phyloP scores from a whole-genome alignment of 2,797 vertebrate species.

The Lepidocolaptes lacrymiger region DNA sequence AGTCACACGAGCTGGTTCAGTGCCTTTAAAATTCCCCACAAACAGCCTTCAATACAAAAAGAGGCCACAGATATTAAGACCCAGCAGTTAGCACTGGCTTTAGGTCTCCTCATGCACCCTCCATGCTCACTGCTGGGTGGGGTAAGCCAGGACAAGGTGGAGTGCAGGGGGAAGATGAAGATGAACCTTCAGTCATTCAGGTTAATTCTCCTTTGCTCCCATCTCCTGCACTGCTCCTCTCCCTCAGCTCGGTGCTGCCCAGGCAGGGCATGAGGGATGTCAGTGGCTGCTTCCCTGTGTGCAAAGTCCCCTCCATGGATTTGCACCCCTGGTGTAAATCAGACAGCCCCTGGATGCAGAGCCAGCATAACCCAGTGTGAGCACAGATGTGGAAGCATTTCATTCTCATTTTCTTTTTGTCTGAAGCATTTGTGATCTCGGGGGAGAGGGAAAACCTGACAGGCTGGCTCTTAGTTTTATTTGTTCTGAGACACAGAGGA shows the following conservation, averaged over 20 bases:
- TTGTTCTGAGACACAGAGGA: background rate
- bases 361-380: background rate
- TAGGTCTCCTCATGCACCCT: background rate
- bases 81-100: background rate
- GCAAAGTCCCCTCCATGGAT: background rate
- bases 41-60: background rate
- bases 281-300: accelerated
- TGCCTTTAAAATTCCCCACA: background rate
- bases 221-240: accelerated
- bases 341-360: background rate
- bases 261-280: background rate
- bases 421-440: background rate
- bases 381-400: background rate
- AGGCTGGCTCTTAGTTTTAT: background rate
- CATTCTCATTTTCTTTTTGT: background rate
- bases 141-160: background rate
- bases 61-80: background rate
- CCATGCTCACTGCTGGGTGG: background rate
- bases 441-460: background rate
- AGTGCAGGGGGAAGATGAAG: background rate
- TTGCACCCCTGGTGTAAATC: background rate
- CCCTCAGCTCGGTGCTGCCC: accelerated
- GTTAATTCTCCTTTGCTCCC: background rate
- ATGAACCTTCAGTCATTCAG: accelerated
- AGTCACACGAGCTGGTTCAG: background rate